phyloP scores from a whole-genome alignment of 2,113 vertebrate species.

The Dromaius novaehollandiae region DNA sequence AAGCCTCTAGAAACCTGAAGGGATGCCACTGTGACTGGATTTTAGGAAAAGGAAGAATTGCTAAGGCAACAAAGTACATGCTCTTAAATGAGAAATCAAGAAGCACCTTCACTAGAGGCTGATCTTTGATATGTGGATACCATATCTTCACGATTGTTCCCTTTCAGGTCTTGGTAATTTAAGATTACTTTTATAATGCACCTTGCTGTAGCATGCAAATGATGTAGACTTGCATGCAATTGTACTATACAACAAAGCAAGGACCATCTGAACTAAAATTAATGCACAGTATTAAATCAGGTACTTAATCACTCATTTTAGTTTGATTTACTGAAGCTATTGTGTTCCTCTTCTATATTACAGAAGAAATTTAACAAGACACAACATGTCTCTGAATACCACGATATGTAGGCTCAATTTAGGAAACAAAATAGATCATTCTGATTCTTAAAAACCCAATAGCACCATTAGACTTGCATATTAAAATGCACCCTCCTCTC shows the following conservation, averaged over 20 bases:
- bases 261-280: conserved; percentile 46
- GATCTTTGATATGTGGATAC: conserved; percentile 61
- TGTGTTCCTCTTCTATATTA: conserved; percentile 70
- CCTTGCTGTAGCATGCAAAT: conserved; percentile 60
- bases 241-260: conserved; percentile 23
- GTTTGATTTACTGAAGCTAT: conserved; percentile 76
- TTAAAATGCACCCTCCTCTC: conserved; percentile 9
- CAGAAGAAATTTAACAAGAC: conserved; percentile 68
- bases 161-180: conserved; percentile 56
- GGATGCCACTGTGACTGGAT: background rate
- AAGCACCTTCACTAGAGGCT: background rate
- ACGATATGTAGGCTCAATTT: conserved; percentile 61
- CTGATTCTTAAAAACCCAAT: conserved; percentile 63
- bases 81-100: conserved; percentile 54
- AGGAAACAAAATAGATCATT: conserved; percentile 65
- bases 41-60: conserved; percentile 28
- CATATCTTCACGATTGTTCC: conserved; percentile 17
- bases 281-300: conserved; percentile 37
- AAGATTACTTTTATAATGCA: conserved; percentile 63
- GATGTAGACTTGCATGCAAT: background rate
- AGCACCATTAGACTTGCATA: conserved; percentile 60
- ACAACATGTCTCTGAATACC: conserved; percentile 45
- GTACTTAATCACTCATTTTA: conserved; percentile 71
- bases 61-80: background rate
- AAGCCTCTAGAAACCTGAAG: background rate